Conservation (phyloP, 2,797 vertebrate genomes). For the Pseudochirops corinnae region DNA sequence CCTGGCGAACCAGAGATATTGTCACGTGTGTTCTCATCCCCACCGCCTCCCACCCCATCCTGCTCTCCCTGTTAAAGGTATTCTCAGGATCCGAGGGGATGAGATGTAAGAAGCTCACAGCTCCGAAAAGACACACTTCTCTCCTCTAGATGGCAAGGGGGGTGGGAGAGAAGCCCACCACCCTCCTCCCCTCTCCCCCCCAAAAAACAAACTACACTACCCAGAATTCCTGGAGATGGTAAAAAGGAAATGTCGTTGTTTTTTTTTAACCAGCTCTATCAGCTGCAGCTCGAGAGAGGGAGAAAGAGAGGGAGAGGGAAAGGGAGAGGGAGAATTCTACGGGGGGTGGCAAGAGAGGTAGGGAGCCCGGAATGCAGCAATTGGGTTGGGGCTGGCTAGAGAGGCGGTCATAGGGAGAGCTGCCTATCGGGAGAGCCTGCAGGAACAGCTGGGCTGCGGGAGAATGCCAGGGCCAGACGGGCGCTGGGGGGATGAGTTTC, state of each 20-base stretch:
- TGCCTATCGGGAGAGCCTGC: constrained; percentile 19
- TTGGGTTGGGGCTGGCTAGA: neutral
- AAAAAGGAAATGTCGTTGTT: constrained; percentile 81
- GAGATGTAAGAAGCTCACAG: neutral
- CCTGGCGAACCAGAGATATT: neutral
- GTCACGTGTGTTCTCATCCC: neutral
- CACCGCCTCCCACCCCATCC: too few relatives aligned
- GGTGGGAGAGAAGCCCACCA: neutral
- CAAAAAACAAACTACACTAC: constrained; percentile 83
- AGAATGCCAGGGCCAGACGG: constrained; percentile 59
- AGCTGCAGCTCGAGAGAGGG: constrained; percentile 70
- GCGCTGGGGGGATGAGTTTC: constrained; percentile 69
- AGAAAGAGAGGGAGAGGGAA: constrained; percentile 56
- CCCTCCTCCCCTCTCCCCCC: neutral
- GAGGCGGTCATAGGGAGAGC: neutral
- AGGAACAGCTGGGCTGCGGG: constrained; percentile 43
- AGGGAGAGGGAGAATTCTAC: constrained; percentile 65
- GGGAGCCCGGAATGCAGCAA: neutral
- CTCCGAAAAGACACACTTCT: neutral
- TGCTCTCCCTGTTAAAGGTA: neutral
- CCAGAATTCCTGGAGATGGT: constrained; percentile 79
- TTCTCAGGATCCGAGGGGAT: neutral
- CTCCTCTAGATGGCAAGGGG: constrained; percentile 23
- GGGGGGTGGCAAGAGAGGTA: constrained; percentile 49
- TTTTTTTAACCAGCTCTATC: constrained; percentile 39